phyloP scores from a whole-genome alignment of 2,888 invertebrate genomes.

The Heliconius ethilla region DNA sequence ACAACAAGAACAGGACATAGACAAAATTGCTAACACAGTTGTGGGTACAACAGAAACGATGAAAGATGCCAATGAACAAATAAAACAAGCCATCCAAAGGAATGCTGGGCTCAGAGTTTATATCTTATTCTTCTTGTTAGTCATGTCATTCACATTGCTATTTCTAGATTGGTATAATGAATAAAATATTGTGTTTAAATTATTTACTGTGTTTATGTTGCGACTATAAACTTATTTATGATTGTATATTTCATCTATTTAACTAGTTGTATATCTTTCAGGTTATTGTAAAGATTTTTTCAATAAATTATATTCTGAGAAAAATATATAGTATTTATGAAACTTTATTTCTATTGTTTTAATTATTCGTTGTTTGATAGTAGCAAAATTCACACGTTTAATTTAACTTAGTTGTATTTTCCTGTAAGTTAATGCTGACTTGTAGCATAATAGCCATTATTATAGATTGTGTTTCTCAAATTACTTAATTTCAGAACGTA shows the following conservation, averaged over 20 bases:
- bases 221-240: background rate
- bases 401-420: background rate
- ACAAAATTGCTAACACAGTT: slow-evolving; percentile 93
- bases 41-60: slow-evolving; percentile 97
- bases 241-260: background rate
- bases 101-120: slow-evolving; percentile 97
- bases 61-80: slow-evolving; percentile 97
- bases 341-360: background rate
- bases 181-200: slow-evolving; percentile 51
- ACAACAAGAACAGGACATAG: slow-evolving; percentile 96
- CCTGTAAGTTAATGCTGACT: background rate
- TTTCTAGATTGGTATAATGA: slow-evolving; percentile 99
- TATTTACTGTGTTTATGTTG: background rate
- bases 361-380: background rate
- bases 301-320: slow-evolving; percentile 18
- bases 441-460: background rate
- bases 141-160: slow-evolving; percentile 96
- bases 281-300: background rate
- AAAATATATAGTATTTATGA: background rate
- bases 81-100: slow-evolving; percentile 97
- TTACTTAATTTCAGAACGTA: slow-evolving; percentile 10
- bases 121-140: slow-evolving; percentile 96
- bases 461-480: background rate
- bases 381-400: background rate
- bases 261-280: background rate